Percentiles rank a stretch among this genome's conserved stretches.
Evolutionary conservation across 1,140 invertebrate species (phyloP).

Genomic region (Anadara kagoshimensis): DNA sequence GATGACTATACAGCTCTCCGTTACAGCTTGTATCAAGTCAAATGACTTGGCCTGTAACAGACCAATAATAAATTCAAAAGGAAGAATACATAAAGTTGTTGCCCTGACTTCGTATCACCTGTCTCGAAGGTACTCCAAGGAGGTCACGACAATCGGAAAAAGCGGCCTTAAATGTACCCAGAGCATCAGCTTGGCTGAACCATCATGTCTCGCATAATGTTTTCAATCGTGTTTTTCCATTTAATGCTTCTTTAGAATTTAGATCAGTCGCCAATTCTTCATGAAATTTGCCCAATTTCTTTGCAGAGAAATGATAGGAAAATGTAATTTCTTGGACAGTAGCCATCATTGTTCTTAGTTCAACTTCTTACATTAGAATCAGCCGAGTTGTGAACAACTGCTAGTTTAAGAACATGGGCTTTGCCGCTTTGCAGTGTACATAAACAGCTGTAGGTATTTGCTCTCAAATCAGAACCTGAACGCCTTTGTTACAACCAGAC

Average conservation of each 20-base stretch:
- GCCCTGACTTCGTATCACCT: slow-evolving; percentile 28
- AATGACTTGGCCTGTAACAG: too few relatives aligned
- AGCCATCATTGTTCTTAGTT: slow-evolving; percentile 24
- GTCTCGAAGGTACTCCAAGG: slow-evolving; percentile 12
- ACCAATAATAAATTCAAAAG: slow-evolving; percentile 40
- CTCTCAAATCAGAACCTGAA: too few relatives aligned
- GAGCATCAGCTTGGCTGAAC: slow-evolving; percentile 21
- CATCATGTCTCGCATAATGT: slow-evolving; percentile 34
- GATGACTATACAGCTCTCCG: background rate
- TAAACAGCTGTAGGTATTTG: too few relatives aligned
- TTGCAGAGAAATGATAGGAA: slow-evolving; percentile 29
- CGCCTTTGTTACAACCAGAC: too few relatives aligned
- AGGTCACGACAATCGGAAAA: slow-evolving; percentile 18
- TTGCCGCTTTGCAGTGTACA: too few relatives aligned
- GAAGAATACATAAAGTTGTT: slow-evolving; percentile 10
- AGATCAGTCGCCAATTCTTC: slow-evolving; percentile 18
- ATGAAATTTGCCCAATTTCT: slow-evolving; percentile 18
- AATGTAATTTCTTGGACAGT: slow-evolving; percentile 36
- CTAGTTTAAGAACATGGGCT: too few relatives aligned
- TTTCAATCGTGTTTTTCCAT: slow-evolving; percentile 23
- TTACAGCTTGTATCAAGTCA: background rate
- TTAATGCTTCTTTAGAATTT: slow-evolving; percentile 14
- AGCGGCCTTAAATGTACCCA: slow-evolving; percentile 29
- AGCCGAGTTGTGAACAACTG: too few relatives aligned
- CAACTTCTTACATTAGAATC: too few relatives aligned